These are phyloP conservation scores for Aphelenchoides fujianensis DNA, from an alignment of 1,140 invertebrate genomes.

Conservation along the genomic window DNA sequence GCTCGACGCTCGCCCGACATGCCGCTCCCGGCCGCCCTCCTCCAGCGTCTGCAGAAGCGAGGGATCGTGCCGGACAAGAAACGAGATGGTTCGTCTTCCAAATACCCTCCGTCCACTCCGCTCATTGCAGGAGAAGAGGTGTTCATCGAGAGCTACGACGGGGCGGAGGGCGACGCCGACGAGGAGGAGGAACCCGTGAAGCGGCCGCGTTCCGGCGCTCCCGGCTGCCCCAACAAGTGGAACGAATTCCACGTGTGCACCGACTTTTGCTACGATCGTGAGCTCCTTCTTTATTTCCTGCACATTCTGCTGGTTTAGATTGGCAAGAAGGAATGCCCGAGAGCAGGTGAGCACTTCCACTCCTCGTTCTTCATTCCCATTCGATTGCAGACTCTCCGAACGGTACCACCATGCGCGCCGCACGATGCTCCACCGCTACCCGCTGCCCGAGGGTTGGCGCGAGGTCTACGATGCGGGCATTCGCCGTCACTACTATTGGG, in stretches of 20 bases:
- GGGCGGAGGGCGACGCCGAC: slow-evolving; percentile 37
- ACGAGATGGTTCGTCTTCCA: slow-evolving; percentile 9
- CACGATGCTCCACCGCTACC: slow-evolving; percentile 80
- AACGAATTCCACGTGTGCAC: slow-evolving; percentile 91
- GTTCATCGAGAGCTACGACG: slow-evolving; percentile 82
- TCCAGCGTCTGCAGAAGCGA: slow-evolving; percentile 78
- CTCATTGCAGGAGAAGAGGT: slow-evolving; percentile 72
- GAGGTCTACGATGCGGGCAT: slow-evolving; percentile 69
- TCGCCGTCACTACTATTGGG: slow-evolving; percentile 89
- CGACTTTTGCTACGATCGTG: slow-evolving; percentile 79
- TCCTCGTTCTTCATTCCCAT: not conserved
- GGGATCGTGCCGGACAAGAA: slow-evolving; percentile 68
- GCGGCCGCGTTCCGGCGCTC: slow-evolving; percentile 56
- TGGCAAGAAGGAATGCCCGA: slow-evolving; percentile 76
- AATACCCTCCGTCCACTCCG: slow-evolving; percentile 11
- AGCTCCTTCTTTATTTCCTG: no score
- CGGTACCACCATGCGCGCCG: slow-evolving; percentile 74
- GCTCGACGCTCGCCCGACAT: no score
- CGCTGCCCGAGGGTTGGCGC: slow-evolving; percentile 84
- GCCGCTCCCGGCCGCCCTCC: slow-evolving; percentile 81
- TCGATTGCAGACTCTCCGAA: slow-evolving; percentile 65
- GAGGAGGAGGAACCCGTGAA: slow-evolving; percentile 18
- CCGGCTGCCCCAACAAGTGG: slow-evolving; percentile 88
- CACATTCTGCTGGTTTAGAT: no score
- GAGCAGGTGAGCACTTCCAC: slow-evolving; percentile 64